Conservation (phyloP, 1,140 invertebrate species). For the Ectropis grisescens region DNA sequence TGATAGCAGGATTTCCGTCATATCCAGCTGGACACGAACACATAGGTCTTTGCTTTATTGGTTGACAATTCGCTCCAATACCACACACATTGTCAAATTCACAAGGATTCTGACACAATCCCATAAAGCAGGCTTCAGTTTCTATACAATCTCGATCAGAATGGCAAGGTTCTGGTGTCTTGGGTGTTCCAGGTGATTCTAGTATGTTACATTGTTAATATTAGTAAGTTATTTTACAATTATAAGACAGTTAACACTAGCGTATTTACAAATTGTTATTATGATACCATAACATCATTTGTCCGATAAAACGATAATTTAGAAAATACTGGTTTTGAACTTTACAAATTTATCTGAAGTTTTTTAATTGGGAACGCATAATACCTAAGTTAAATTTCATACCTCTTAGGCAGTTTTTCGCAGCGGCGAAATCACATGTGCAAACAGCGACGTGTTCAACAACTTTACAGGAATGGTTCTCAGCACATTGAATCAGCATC, state of each 20-base stretch:
- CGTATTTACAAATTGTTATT: constrained; percentile 37
- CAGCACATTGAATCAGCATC: constrained; percentile 74
- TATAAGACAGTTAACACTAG: constrained; percentile 19
- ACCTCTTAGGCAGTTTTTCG: constrained; percentile 65
- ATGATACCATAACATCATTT: constrained; percentile 26
- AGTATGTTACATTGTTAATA: constrained; percentile 63
- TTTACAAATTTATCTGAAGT: no score
- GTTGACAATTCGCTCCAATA: constrained; percentile 77
- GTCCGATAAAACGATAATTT: constrained; percentile 64
- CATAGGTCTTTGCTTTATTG: constrained; percentile 81
- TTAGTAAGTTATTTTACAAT: constrained; percentile 57
- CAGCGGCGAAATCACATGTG: constrained; percentile 70
- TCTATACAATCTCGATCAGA: constrained; percentile 82
- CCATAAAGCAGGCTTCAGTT: constrained; percentile 81
- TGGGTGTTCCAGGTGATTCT: constrained; percentile 77
- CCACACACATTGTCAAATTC: constrained; percentile 81
- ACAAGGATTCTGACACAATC: constrained; percentile 80
- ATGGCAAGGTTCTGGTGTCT: constrained; percentile 78
- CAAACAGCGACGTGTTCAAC: constrained; percentile 80
- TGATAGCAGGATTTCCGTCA: constrained; percentile 81
- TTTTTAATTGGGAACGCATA: constrained; percentile 4
- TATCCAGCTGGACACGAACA: constrained; percentile 81
- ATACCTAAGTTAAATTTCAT: constrained; percentile 33
- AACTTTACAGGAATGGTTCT: constrained; percentile 77
- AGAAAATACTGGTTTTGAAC: constrained; percentile 6